Evolutionary conservation across 2,797 vertebrate species (phyloP), one percentile per base, ranked within the genome.

Genomic region (Periophthalmus magnuspinnatus): DNA sequence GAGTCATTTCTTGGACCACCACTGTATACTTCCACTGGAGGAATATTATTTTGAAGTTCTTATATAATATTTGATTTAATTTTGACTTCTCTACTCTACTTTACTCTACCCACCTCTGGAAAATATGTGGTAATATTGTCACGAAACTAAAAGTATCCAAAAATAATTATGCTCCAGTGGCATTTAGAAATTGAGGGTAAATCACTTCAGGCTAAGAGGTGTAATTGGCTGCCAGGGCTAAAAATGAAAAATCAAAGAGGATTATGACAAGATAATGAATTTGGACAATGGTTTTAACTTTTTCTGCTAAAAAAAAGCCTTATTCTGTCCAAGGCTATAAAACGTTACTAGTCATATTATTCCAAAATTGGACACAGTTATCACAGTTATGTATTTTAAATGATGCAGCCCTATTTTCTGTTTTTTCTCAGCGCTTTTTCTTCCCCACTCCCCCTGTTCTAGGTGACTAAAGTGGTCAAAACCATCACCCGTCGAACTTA

Each of bases 401-500:
- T n/a, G 0, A 52, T 19, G 47, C 5, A 50, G 50, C n/a, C 10
- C 14, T 48, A 48, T 16, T 6, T 19, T 3, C 28, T 62, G 48
- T 10, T 21, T 54, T 57, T 64, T 1, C 70, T 68, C 45, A 78
- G 50, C 28, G 21, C 55, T 68, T 34, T 71, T 56, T 58, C 69
- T 58, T 54, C 69, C 17, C 1, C 55, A 22, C 66, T 36, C 76
- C 64, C 78, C 36, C 65, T 66, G 66, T 67, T 81, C 38, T 68
- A 90, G 92, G 88, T 93, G 75, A 86, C 86, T 71, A 90, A 89
- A 80, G 87, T 89, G 80, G 79, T 93, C 83, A 90, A 90, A 92
- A 91, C 85, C 75, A 84, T 93, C 88, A 83, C 87, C 17, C 74
- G 79, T 47, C 82, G 74, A 74, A 91, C 91, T 76, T 90, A 80